Evolutionary conservation across 2,888 invertebrate genomes (phyloP).

Genomic region (Smittia aterrima): DNA sequence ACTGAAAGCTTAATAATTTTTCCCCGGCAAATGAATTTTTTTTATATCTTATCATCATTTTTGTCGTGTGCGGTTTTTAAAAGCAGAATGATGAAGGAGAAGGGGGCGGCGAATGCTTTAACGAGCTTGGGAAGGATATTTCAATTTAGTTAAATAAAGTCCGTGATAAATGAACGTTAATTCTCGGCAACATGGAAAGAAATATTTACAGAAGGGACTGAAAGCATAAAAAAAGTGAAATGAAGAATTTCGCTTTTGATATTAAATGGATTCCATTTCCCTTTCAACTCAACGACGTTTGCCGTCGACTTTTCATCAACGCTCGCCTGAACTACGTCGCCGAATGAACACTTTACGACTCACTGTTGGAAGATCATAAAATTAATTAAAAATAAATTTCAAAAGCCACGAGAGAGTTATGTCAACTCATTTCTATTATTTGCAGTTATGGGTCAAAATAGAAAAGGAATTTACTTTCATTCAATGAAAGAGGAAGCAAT

Average conservation of each 20-base stretch:
- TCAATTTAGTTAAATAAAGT: conserved; percentile 36
- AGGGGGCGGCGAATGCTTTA: not conserved
- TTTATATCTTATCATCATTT: conserved; percentile 24
- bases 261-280: conserved; percentile 14
- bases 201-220: not conserved
- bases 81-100: not conserved
- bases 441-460: too few relatives aligned
- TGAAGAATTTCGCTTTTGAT: not conserved
- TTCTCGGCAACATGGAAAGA: conserved; percentile 13
- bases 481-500: too few relatives aligned
- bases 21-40: not conserved
- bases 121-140: conserved; percentile 20
- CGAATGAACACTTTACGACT: not conserved
- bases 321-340: not conserved
- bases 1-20: conserved; percentile 18
- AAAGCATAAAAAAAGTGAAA: conserved; percentile 15
- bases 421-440: not conserved
- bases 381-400: conserved; percentile 39
- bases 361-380: conserved; percentile 13
- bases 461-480: too few relatives aligned
- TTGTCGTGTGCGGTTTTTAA: conserved; percentile 19
- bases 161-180: conserved; percentile 40
- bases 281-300: not conserved
- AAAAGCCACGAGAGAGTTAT: conserved; percentile 12
- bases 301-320: not conserved